Percentiles rank a stretch among this genome's conserved stretches.
phyloP scores from a whole-genome alignment of 2,113 vertebrate genomes.

The Tragelaphus imberbis region DNA sequence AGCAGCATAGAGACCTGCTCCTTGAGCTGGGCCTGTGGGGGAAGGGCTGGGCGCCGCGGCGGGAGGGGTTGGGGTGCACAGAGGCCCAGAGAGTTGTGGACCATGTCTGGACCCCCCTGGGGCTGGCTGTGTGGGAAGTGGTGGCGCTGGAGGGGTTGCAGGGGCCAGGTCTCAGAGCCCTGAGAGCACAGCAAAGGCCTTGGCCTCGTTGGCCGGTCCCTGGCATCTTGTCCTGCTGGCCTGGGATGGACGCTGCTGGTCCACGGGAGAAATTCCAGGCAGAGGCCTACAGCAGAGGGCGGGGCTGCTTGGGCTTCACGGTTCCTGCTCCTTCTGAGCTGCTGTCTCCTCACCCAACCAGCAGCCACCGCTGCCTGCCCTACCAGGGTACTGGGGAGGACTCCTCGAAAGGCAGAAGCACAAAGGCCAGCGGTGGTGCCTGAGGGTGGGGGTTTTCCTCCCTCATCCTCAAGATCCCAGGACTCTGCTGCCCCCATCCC shows the following conservation, averaged over 20 bases:
- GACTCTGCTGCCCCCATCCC: not conserved
- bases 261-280: not conserved
- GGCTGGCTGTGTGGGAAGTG: not conserved
- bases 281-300: not conserved
- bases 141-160: too few species aligned
- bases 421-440: not conserved
- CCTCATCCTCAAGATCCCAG: not conserved
- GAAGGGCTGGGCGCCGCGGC: not conserved
- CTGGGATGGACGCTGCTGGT: not conserved
- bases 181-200: not conserved
- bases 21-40: not conserved
- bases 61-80: not conserved
- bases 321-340: not conserved
- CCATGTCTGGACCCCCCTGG: not conserved
- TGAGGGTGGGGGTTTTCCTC: not conserved
- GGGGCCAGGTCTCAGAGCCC: not conserved
- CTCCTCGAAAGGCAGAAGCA: not conserved
- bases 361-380: not conserved
- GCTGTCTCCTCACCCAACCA: not conserved
- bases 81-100: not conserved
- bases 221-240: not conserved
- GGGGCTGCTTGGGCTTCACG: not conserved
- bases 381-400: not conserved
- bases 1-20: not conserved
- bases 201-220: not conserved